phyloP scores from a whole-genome alignment of 2,797 vertebrate species.

The Sebastes melanostomus region DNA sequence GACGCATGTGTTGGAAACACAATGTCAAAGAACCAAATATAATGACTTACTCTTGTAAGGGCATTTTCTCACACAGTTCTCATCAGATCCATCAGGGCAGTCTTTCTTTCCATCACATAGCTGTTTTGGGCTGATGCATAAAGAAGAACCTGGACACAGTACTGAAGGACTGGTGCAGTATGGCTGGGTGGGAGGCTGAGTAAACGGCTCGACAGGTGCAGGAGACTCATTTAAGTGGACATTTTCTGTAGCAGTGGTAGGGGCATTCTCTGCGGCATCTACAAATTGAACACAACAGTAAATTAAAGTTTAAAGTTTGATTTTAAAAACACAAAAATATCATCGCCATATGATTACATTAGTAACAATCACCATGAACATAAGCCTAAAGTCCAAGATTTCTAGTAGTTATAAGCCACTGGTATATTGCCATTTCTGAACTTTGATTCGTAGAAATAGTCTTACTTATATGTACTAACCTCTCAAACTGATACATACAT shows the following conservation, averaged over 20 bases:
- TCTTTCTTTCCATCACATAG: slow-evolving; percentile 87
- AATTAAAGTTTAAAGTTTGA: no score
- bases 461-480: no score
- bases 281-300: neutral
- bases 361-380: no score
- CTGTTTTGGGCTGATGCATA: slow-evolving; percentile 76
- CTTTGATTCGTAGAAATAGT: no score
- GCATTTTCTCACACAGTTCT: slow-evolving; percentile 80
- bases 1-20: neutral
- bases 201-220: rapidly evolving
- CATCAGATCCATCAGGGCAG: slow-evolving; percentile 87
- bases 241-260: neutral
- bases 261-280: neutral
- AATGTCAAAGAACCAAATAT: neutral
- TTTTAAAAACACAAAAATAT: neutral
- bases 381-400: no score
- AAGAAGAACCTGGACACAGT: slow-evolving; percentile 74
- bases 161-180: slow-evolving; percentile 75
- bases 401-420: no score
- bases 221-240: neutral
- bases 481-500: no score
- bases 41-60: slow-evolving; percentile 70
- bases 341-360: no score
- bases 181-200: slow-evolving; percentile 24
- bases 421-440: no score